Base-by-base conservation (phyloP, 2,797 vertebrate genomes). In the Xenops minutus region DNA sequence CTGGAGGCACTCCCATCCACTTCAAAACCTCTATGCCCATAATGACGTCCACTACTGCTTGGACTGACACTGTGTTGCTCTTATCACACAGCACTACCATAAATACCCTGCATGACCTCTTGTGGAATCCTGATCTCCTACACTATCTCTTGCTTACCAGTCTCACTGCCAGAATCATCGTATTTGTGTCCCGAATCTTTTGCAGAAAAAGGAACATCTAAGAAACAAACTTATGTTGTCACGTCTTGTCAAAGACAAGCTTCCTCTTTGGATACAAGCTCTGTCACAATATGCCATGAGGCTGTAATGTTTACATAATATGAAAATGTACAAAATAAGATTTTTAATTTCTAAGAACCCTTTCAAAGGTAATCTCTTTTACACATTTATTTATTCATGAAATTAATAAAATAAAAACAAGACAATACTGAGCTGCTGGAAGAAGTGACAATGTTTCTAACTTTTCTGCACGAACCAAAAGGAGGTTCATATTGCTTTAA, bases 1-100 rank as follows among this genome's bases (percentile, higher is more conserved):
- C 9, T 10, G 2, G 23, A 83, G 29, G 23, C 1, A 2, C 12
- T 52, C 5, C 9, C 7, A 9, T 78, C 19, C 11, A 48, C 8
- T 75, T 61, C 26, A 59, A 78, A 63, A 49, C 3, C 12, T 9
- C 46, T 56, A 5, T 6, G 36, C 24, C 12, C 9, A 21, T 4
- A 76, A 17, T 22, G 43, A 79, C 7, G 36, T 44, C 24, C 18
- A 56, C 4, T 23, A 10, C 4, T 43, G 41, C 12, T 36, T 12
- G 0, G 12, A 22, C 29, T 55, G 54, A 48, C 23, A 34, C 7
- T 1, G 1, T 6, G 2, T 3, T 51, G 11, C 13, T 79, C 59
- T 52, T 52, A 34, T 1, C 17, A 49, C 48, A 75, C 23, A 54
- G 48, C 17, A 36, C 21, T 58, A 5, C 15, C 15, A 26, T 43